Evolutionary conservation across 2,888 invertebrate species (phyloP).

Genomic region (Biston stratarius): DNA sequence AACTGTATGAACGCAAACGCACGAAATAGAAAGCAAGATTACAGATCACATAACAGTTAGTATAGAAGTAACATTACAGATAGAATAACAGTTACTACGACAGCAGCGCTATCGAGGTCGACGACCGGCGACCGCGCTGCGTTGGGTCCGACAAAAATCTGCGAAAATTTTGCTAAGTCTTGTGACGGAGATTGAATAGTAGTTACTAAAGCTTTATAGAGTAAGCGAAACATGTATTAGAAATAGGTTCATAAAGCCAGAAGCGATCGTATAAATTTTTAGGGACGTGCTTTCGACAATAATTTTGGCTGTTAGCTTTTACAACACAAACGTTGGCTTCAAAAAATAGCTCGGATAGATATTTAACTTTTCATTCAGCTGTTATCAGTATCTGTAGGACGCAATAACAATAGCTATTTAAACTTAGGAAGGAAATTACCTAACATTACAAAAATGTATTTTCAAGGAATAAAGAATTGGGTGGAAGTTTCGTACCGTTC

Average conservation of each 20-base stretch:
- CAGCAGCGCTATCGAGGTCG: slow-evolving; percentile 49
- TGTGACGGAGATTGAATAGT: neutral
- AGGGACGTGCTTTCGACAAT: too few species aligned
- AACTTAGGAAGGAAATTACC: too few species aligned
- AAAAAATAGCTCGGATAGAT: too few species aligned
- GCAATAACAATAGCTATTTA: too few species aligned
- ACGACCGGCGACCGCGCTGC: slow-evolving; percentile 58
- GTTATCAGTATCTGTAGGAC: too few species aligned
- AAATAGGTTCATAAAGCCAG: neutral
- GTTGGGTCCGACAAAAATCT: slow-evolving; percentile 39
- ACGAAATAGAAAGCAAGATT: slow-evolving; percentile 74
- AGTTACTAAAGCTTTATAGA: neutral
- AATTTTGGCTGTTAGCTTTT: too few species aligned
- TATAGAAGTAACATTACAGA: neutral
- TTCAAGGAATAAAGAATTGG: too few species aligned
- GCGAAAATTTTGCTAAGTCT: slow-evolving; percentile 37
- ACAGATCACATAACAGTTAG: neutral
- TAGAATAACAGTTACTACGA: slow-evolving; percentile 1
- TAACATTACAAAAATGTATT: too few species aligned
- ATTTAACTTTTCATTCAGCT: too few species aligned
- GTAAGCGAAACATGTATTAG: neutral
- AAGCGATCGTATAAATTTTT: neutral
- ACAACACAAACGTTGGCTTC: too few species aligned
- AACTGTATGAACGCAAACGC: slow-evolving; percentile 46
- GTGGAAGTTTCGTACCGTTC: too few species aligned